Base-by-base conservation (phyloP, 1,140 invertebrate genomes). In the Listronotus oregonensis region DNA sequence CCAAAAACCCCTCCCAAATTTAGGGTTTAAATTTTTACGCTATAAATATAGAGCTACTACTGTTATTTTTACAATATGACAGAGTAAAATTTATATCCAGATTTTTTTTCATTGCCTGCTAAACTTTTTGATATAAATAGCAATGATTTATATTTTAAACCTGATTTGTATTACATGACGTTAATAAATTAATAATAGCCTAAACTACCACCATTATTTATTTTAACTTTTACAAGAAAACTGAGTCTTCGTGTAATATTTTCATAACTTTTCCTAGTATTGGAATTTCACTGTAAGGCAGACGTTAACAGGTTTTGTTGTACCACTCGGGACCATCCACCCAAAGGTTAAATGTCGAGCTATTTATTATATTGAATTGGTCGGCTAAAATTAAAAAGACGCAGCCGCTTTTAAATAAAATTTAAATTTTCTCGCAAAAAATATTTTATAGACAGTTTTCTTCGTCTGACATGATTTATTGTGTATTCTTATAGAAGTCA, bases 121-220 rank as follows among this genome's bases (percentile, higher is more conserved):
- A 27, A 27, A 5, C 2, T 27, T 27, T 27, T 27, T 27, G 5
- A 3, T 27, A 1, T 3, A 27, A 27, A 27, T 27, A 1, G 21
- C 21, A 27, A 27, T 27, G 34, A 37, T 37, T 37, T 37, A 37
- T 37, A 42, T 18, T 17, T 17, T 46, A 18, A 46, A 46, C 11
- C 43, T 46, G 43, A 46, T 46, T 46, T 14, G 43, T 18, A 46
- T 46, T 6, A 46, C 43, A 46, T 46, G 43, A 46, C 43, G 17
- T 46, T 46, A 46, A 46, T 46, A 46, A 46, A 46, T 46, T 46
- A 46, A 46, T 46, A 46, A 17, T 46, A 46, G 11, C 43, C n/a
- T 3, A 18, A 46, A 17, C 5, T 17, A 17, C n/a, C 6, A 2
- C 17, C 17, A 46, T 18, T 17, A 17, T 46, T 46, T 46, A 46